Base-by-base conservation (phyloP, 2,797 vertebrate genomes). In the Poliocrania exsul region DNA sequence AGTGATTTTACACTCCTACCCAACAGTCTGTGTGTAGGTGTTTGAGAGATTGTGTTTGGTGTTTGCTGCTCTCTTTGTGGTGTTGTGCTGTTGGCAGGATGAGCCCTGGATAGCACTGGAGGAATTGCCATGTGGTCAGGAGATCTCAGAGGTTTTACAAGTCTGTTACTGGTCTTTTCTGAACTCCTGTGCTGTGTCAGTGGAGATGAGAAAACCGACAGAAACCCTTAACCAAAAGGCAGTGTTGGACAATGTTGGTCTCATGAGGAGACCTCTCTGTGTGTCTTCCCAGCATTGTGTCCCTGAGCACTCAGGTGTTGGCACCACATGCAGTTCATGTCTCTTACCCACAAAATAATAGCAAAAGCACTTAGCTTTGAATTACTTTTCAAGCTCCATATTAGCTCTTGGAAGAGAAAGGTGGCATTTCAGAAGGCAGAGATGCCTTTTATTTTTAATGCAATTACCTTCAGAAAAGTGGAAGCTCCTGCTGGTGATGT, bases 241-340 rank as follows among this genome's bases (percentile, higher is more conserved):
- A 44, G 17, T 4, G 40, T 11, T 54, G 67, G 33, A 5, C 24
- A n/a, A 0, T 37, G 4, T 11, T 11, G 71, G 15, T 62, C 37
- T 72, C 44, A 3, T 31, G 1, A 25, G 56, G 54, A 56, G 51
- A 29, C 31, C 38, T 58, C 29, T 12, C 46, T 8, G 4, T 9
- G 3, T 10, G 5, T 17, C 19, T 24, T 13, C 13, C 26, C 42
- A 38, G 65, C n/a, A 72, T 18, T 42, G 16, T 4, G 56, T 28
- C n/a, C 50, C 57, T 29, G 23, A n/a, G 44, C 29, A 9, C 35
- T 56, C 47, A 16, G 3, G 40, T 2, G 62, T 1, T 67, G 65
- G 29, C 37, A 25, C 24, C 23, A 0, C 1, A 8, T 31, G 26
- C 57, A 16, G 4, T 4, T 46, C 15, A 1, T 3, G 31, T 17